These are phyloP conservation scores for Dallia pectoralis DNA, from an alignment of 2,797 vertebrate genomes.

Conservation along the genomic window DNA sequence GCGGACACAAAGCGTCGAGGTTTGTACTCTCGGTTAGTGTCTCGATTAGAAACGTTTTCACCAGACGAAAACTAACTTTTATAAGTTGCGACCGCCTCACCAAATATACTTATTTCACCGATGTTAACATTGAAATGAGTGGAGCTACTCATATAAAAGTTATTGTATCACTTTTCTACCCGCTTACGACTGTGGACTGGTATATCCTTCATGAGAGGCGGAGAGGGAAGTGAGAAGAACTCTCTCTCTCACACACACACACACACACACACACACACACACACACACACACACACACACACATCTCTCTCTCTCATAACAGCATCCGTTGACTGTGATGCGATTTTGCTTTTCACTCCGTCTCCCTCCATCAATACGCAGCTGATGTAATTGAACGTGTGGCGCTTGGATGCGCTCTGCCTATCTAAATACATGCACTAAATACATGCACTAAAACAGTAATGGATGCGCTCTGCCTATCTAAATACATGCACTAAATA, in stretches of 20 bases:
- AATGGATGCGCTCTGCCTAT: no score
- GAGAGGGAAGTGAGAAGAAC: not conserved
- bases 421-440: no score
- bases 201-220: not conserved
- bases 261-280: no score
- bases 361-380: not conserved
- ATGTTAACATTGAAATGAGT: not conserved
- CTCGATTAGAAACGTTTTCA: not conserved
- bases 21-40: not conserved
- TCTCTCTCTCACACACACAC: no score
- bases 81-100: not conserved
- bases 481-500: no score
- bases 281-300: no score
- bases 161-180: not conserved
- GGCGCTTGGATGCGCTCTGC: no score
- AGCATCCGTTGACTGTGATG: not conserved
- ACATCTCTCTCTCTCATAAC: not conserved
- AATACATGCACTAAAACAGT: no score
- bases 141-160: not conserved
- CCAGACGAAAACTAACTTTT: no score
- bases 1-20: not conserved
- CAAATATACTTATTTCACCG: not conserved
- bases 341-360: not conserved
- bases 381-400: not conserved
- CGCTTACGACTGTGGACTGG: not conserved